Evolutionary conservation across 2,797 vertebrate species (phyloP).

Genomic region (Danio jaintianensis): DNA sequence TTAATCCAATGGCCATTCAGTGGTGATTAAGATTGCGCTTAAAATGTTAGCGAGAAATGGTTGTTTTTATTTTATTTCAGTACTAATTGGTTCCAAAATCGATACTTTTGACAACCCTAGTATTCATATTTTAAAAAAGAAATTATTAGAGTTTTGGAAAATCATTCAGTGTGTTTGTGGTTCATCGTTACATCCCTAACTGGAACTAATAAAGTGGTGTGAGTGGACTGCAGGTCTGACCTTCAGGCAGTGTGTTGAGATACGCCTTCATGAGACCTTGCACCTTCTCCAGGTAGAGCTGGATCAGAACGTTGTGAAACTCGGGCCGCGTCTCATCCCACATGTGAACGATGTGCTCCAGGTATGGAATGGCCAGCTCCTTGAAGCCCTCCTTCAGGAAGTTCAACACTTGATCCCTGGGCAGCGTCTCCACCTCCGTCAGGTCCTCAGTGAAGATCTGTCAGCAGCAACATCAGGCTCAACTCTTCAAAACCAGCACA

Average conservation of each 20-base stretch:
- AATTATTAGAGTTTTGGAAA: too few species aligned
- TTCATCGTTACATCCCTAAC: neutral
- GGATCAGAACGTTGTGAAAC: constrained; percentile 96
- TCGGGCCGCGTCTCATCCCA: constrained; percentile 91
- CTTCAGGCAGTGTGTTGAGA: constrained; percentile 87
- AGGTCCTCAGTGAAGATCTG: constrained; percentile 99
- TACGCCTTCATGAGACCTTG: constrained; percentile 96
- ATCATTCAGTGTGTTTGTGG: too few species aligned
- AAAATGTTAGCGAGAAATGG: too few species aligned
- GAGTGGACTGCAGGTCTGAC: constrained; percentile 68
- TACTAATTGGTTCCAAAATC: too few species aligned
- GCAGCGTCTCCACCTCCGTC: constrained; percentile 93
- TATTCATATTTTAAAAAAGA: too few species aligned
- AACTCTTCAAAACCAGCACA: neutral
- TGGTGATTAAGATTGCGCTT: too few species aligned
- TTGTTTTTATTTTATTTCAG: too few species aligned
- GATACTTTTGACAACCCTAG: too few species aligned
- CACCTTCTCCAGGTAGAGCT: constrained; percentile 95
- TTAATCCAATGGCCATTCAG: too few species aligned
- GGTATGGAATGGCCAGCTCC: constrained; percentile 91
- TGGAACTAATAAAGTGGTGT: neutral
- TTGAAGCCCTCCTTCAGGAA: constrained; percentile 95
- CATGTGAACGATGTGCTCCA: constrained; percentile 93
- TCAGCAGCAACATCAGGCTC: constrained; percentile 13
- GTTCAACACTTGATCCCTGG: constrained; percentile 87